A percentile compares a stretch with the other conserved stretches of the same genome.
These are phyloP conservation scores for Dendroctonus ponderosae DNA, from an alignment of 1,140 invertebrate species.

Conservation along the genomic window DNA sequence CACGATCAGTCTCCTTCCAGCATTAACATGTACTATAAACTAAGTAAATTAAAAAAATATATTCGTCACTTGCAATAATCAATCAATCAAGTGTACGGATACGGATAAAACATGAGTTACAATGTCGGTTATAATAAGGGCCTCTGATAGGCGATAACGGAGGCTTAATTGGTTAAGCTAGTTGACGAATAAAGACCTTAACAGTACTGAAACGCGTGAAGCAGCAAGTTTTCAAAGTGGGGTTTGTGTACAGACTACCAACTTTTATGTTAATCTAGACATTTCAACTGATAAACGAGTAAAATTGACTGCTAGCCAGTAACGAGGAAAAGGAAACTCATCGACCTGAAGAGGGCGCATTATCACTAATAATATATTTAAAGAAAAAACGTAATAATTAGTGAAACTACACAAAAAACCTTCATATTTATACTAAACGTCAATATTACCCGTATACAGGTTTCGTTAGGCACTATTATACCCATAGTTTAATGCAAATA, in stretches of 20 bases:
- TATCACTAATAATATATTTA: not conserved
- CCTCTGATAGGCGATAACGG: too few species aligned
- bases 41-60: too few species aligned
- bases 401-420: conserved; percentile 2
- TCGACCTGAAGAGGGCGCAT: not conserved
- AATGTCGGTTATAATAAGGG: too few species aligned
- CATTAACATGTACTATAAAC: not conserved
- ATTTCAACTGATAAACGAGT: conserved; percentile 15
- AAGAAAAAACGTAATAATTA: conserved; percentile 2
- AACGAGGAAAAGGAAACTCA: conserved; percentile 15
- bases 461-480: conserved; percentile 31
- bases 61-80: too few species aligned
- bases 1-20: conserved; percentile 50
- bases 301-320: conserved; percentile 13
- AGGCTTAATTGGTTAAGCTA: conserved; percentile 5
- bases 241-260: conserved; percentile 8
- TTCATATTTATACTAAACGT: not conserved
- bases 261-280: conserved; percentile 6
- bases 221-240: conserved; percentile 1
- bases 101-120: too few species aligned
- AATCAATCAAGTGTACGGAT: too few species aligned
- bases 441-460: conserved; percentile 28
- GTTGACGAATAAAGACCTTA: conserved; percentile 5
- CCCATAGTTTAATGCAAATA: conserved; percentile 1
- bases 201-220: conserved; percentile 9